A percentile compares a stretch with the other conserved stretches of the same genome.
phyloP scores from a whole-genome alignment of 2,888 invertebrate genomes.

The Eupithecia vulgata region DNA sequence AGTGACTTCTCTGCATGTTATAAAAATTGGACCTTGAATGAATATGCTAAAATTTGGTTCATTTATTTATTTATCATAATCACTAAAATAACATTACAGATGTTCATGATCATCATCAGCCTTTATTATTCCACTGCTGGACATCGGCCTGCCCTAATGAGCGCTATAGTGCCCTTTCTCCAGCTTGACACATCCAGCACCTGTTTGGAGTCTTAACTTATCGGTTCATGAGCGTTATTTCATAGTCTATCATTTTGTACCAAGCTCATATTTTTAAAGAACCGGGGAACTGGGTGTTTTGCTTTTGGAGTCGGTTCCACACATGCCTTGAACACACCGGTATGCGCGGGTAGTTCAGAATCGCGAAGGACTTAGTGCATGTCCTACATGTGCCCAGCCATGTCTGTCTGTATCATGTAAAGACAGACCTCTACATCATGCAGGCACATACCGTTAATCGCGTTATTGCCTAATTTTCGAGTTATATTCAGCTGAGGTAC shows the following conservation, averaged over 20 bases:
- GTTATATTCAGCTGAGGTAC: background rate
- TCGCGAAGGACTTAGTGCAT: background rate
- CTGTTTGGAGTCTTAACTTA: too few species aligned
- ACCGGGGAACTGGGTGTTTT: too few species aligned
- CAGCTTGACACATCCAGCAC: too few species aligned
- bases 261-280: too few species aligned
- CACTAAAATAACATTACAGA: too few species aligned
- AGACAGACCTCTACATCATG: background rate
- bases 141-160: too few species aligned
- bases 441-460: background rate
- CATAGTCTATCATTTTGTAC: background rate
- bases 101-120: too few species aligned
- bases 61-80: too few species aligned
- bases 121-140: too few species aligned
- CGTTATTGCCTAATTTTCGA: slow-evolving; percentile 7
- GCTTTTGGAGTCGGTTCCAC: too few species aligned
- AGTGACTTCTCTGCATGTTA: background rate
- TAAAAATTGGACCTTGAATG: background rate
- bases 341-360: background rate
- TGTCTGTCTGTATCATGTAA: too few species aligned
- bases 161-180: too few species aligned
- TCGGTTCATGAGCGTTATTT: background rate
- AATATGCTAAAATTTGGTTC: background rate
- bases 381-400: background rate
- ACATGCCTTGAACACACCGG: background rate